These are phyloP conservation scores for Drosophila atripex DNA, from an alignment of 2,888 invertebrate species.

Conservation along the genomic window DNA sequence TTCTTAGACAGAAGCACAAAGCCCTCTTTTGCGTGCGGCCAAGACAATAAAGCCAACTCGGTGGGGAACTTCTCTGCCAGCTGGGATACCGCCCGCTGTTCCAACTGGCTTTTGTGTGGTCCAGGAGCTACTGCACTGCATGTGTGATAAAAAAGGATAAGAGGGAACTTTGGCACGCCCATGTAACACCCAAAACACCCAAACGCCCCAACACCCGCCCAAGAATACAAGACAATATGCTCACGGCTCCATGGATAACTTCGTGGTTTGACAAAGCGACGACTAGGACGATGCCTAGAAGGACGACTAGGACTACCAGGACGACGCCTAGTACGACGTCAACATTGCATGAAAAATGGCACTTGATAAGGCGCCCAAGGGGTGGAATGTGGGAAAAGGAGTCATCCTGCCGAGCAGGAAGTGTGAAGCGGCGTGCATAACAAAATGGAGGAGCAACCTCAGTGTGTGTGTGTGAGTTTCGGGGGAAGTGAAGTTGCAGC, in stretches of 20 bases:
- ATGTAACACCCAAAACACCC: conserved; percentile 9
- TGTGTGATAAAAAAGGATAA: conserved; percentile 43
- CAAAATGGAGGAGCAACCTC: conserved; percentile 42
- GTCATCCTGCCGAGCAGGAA: conserved; percentile 72
- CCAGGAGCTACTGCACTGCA: conserved; percentile 23
- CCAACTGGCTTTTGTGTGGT: conserved; percentile 39
- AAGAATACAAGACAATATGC: conserved; percentile 47
- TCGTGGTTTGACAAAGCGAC: conserved; percentile 68
- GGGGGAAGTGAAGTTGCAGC: conserved; percentile 26
- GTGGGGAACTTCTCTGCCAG: conserved; percentile 24
- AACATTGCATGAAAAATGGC: conserved; percentile 76
- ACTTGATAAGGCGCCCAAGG: conserved; percentile 66
- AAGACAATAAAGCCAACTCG: conserved; percentile 35
- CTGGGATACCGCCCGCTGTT: conserved; percentile 25
- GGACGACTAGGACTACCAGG: conserved; percentile 34
- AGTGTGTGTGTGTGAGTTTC: conserved; percentile 50
- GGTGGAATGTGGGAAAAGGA: conserved; percentile 6
- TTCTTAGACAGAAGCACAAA: conserved; percentile 18
- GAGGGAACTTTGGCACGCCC: conserved; percentile 23
- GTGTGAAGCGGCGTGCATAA: conserved; percentile 67
- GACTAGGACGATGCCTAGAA: conserved; percentile 25
- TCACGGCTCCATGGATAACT: conserved; percentile 61
- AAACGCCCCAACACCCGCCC: conserved; percentile 25
- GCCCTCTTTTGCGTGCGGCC: conserved; percentile 32
- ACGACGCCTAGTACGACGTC: conserved; percentile 38